phyloP scores from a whole-genome alignment of 2,113 vertebrate species.

The Agapornis roseicollis region DNA sequence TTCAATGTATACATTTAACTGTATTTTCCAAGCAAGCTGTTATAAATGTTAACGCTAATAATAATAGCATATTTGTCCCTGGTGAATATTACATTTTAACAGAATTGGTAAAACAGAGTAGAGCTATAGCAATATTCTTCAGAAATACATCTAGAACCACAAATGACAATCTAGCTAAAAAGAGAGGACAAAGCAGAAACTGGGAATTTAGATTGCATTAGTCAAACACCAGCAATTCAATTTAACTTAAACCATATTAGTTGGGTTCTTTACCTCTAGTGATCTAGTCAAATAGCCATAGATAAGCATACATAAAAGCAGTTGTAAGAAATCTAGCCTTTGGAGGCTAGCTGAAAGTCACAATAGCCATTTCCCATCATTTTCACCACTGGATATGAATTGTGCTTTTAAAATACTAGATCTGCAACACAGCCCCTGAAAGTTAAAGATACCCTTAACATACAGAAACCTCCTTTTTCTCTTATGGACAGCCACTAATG shows the following conservation, averaged over 20 bases:
- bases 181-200: neutral
- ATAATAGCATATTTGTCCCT: neutral
- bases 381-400: neutral
- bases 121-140: neutral
- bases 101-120: neutral
- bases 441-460: neutral
- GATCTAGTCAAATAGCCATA: neutral
- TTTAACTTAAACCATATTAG: neutral
- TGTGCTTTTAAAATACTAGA: neutral
- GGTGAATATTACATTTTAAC: neutral
- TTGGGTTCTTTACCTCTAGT: neutral
- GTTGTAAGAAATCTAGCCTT: neutral
- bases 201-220: neutral
- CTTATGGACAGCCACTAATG: neutral
- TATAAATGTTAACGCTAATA: neutral
- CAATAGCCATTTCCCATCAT: neutral
- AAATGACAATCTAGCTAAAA: neutral
- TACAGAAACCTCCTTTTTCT: neutral
- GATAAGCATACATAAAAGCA: neutral
- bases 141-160: neutral
- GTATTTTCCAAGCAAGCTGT: neutral
- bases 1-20: neutral
- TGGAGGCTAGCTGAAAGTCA: neutral
- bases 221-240: neutral
- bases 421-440: neutral